phyloP scores from a whole-genome alignment of 1,140 invertebrate species.

The Halesus radiatus region DNA sequence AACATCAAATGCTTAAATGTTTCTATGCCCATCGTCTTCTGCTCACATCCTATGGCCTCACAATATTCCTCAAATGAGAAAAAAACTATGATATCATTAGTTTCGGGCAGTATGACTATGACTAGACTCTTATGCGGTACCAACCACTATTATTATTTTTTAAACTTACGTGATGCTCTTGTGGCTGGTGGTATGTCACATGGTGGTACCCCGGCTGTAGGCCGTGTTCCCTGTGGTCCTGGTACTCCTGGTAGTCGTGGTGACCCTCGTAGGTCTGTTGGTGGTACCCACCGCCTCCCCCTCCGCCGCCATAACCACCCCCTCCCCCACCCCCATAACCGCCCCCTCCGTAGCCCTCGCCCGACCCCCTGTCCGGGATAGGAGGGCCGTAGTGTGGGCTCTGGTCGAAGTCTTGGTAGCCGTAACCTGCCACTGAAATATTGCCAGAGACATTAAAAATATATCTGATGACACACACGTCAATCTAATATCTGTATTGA shows the following conservation, averaged over 20 bases:
- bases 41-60: too few relatives aligned
- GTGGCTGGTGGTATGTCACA: background rate
- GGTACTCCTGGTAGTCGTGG: constrained; percentile 46
- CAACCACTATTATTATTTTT: too few relatives aligned
- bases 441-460: too few relatives aligned
- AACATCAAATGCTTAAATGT: too few relatives aligned
- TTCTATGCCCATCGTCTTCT: too few relatives aligned
- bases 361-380: constrained; percentile 8
- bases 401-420: constrained; percentile 37
- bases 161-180: background rate
- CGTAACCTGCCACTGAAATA: constrained; percentile 26
- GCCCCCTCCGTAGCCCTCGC: constrained; percentile 36
- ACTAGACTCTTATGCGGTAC: too few relatives aligned
- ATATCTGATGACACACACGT: too few relatives aligned
- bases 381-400: constrained; percentile 6
- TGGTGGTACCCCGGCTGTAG: background rate
- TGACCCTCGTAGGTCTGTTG: constrained; percentile 50
- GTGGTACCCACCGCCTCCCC: constrained; percentile 29
- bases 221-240: constrained; percentile 23
- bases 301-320: background rate
- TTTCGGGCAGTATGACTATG: too few relatives aligned
- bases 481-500: too few relatives aligned
- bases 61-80: too few relatives aligned
- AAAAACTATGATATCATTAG: too few relatives aligned
- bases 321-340: constrained; percentile 40